Conservation (phyloP, 2,113 vertebrate genomes). For the Pygoscelis antarcticus region DNA sequence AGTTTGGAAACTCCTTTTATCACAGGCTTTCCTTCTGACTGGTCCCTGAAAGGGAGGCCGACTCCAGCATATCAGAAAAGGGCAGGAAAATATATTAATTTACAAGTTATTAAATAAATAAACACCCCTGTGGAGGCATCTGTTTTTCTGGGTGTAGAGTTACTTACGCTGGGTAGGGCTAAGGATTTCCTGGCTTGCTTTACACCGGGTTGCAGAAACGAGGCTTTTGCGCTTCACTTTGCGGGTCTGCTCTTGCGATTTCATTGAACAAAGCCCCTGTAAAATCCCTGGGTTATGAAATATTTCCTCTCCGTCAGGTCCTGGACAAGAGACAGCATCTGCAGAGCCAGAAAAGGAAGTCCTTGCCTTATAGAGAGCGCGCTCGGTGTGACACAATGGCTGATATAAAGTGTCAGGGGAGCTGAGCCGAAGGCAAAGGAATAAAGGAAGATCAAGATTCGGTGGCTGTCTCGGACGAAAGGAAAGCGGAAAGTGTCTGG, state of each 20-base stretch:
- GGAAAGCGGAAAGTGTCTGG: neutral
- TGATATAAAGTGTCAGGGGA: conserved; percentile 62
- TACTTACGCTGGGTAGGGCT: conserved; percentile 33
- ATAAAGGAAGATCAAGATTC: conserved; percentile 42
- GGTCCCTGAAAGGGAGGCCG: neutral
- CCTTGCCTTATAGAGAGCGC: conserved; percentile 86
- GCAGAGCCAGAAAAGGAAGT: conserved; percentile 73
- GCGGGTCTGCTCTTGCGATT: neutral
- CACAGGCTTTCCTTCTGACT: neutral
- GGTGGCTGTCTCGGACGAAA: neutral
- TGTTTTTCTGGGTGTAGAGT: conserved; percentile 59
- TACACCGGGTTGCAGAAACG: neutral
- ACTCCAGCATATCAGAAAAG: neutral
- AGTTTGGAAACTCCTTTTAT: neutral
- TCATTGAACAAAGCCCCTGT: conserved; percentile 17
- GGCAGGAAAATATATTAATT: conserved; percentile 29
- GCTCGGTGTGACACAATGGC: conserved; percentile 71
- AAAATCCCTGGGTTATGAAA: conserved; percentile 56
- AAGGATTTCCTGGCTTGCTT: conserved; percentile 46
- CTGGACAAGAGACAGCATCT: conserved; percentile 69
- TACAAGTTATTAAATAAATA: conserved; percentile 56
- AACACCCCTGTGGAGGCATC: conserved; percentile 24
- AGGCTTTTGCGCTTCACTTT: neutral
- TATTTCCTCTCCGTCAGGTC: conserved; percentile 46
- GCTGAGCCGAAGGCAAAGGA: conserved; percentile 35